A percentile compares a stretch with the other conserved stretches of the same genome.
phyloP scores from a whole-genome alignment of 2,888 invertebrate species.

The Epinotia nisella region DNA sequence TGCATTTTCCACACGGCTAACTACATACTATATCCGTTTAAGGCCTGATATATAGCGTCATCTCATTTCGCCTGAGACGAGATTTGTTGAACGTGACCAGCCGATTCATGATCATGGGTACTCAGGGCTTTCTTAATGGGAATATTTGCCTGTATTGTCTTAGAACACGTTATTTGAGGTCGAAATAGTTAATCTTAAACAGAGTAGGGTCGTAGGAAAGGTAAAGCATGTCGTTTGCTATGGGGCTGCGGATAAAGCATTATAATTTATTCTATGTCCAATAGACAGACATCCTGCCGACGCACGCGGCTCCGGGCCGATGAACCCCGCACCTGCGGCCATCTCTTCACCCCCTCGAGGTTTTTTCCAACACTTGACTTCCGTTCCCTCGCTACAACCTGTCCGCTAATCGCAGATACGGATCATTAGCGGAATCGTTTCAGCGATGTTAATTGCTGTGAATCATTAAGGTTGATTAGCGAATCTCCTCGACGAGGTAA shows the following conservation, averaged over 20 bases:
- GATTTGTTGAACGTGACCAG: not conserved
- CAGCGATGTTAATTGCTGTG: conserved; percentile 62
- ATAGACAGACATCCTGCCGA: conserved; percentile 42
- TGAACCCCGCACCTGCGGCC: conserved; percentile 79
- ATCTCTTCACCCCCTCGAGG: conserved; percentile 70
- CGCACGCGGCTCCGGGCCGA: conserved; percentile 62
- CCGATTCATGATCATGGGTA: conserved; percentile 2
- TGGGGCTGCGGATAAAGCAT: conserved; percentile 14
- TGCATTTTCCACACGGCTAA: conserved; percentile 28
- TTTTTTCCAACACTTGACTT: conserved; percentile 77
- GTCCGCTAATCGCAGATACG: conserved; percentile 77
- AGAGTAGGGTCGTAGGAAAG: not conserved
- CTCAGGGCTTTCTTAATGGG: not conserved
- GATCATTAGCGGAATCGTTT: conserved; percentile 77
- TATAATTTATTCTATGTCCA: conserved; percentile 44
- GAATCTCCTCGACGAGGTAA: conserved; percentile 31
- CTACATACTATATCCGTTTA: conserved; percentile 36
- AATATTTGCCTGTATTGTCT: conserved; percentile 7
- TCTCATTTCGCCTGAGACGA: conserved; percentile 13
- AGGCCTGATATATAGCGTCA: conserved; percentile 24
- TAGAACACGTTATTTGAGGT: not conserved
- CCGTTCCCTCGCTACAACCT: conserved; percentile 79
- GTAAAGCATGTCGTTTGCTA: not conserved
- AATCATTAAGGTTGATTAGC: conserved; percentile 61
- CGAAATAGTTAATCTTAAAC: not conserved